Evolutionary conservation across 2,797 vertebrate species (phyloP).

Genomic region (Epinephelus malabaricus): DNA sequence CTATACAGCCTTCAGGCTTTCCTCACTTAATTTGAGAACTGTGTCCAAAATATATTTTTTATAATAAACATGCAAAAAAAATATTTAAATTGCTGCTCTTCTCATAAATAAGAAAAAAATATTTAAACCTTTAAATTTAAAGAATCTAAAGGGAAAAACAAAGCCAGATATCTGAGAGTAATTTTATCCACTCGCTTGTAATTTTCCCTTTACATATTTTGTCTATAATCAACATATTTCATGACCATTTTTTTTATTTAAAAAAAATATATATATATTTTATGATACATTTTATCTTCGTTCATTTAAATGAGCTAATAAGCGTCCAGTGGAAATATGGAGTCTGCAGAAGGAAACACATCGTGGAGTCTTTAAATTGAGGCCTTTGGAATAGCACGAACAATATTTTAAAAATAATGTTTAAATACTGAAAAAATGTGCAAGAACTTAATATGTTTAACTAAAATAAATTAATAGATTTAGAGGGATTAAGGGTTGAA

Average conservation of each 20-base stretch:
- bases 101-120: not conserved
- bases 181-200: not conserved
- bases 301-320: not conserved
- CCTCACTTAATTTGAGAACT: not conserved
- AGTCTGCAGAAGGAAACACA: not conserved
- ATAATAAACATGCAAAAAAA: not conserved
- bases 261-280: not conserved
- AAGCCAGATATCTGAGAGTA: not conserved
- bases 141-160: not conserved
- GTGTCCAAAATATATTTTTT: not conserved
- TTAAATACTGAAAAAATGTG: not conserved
- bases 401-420: not conserved
- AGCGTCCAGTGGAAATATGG: not conserved
- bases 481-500: not conserved
- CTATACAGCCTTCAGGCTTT: rapidly evolving
- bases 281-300: not conserved
- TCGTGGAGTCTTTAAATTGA: not conserved
- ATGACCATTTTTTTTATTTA: not conserved
- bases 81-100: not conserved
- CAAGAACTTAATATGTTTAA: not conserved
- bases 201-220: not conserved
- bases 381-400: conserved; percentile 6
- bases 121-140: not conserved
- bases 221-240: not conserved
- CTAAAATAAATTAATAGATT: not conserved